Conservation (phyloP, 2,888 invertebrate species). For the Lasioglossum lativentre region DNA sequence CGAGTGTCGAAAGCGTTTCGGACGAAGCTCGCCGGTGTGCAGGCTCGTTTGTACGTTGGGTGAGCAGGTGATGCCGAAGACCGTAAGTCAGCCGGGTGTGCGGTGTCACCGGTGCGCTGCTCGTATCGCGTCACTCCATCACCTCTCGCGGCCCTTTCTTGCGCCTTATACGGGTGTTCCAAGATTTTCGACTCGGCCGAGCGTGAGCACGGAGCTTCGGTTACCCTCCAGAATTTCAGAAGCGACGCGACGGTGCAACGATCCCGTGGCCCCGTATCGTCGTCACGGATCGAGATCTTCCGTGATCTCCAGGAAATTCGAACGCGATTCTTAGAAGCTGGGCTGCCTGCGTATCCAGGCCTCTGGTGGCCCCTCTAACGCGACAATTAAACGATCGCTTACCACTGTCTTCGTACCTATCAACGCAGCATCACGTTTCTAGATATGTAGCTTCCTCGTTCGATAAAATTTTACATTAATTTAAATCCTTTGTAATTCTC, state of each 20-base stretch:
- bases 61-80: conserved; percentile 69
- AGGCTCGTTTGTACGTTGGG: conserved; percentile 67
- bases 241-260: conserved; percentile 29
- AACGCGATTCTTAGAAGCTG: background rate
- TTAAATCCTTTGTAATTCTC: background rate
- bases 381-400: background rate
- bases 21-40: conserved; percentile 57
- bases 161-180: conserved; percentile 63
- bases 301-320: conserved; percentile 19
- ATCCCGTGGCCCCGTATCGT: conserved; percentile 38
- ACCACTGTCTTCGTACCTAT: background rate
- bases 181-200: conserved; percentile 68
- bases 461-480: background rate
- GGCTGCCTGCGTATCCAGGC: background rate
- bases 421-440: too few species aligned
- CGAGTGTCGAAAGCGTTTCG: conserved; percentile 15
- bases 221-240: conserved; percentile 66
- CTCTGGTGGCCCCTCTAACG: background rate
- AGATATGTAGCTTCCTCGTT: too few species aligned
- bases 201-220: conserved; percentile 57
- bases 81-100: conserved; percentile 73
- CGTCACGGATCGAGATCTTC: conserved; percentile 31
- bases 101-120: conserved; percentile 66
- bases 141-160: conserved; percentile 68
- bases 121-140: conserved; percentile 73